phyloP scores from a whole-genome alignment of 2,888 invertebrate genomes.

The Drosophila mimetica region DNA sequence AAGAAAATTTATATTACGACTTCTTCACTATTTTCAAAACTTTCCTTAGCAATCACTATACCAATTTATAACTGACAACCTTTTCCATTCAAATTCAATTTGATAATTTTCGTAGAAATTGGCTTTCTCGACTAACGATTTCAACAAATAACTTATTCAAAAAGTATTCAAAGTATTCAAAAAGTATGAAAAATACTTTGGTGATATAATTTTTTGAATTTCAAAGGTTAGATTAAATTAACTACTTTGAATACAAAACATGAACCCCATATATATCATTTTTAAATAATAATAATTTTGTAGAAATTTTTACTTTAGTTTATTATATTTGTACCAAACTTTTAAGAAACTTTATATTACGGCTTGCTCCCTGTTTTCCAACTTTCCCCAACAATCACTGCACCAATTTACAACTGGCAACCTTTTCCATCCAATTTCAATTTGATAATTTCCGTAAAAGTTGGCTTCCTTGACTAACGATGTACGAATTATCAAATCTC shows the following conservation, averaged over 20 bases:
- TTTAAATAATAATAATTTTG: too few species aligned
- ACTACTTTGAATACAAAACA: too few species aligned
- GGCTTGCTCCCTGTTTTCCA: neutral
- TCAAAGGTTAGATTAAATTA: too few species aligned
- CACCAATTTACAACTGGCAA: neutral
- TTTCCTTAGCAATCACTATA: neutral
- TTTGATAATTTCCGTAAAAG: constrained; percentile 41
- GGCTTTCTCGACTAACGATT: constrained; percentile 25
- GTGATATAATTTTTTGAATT: too few species aligned
- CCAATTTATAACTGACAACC: constrained; percentile 5
- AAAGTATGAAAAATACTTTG: too few species aligned
- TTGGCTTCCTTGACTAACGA: constrained; percentile 27
- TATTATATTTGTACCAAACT: too few species aligned
- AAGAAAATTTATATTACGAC: neutral
- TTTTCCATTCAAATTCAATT: constrained; percentile 37
- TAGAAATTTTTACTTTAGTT: too few species aligned
- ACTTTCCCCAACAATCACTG: neutral
- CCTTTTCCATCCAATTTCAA: constrained; percentile 36
- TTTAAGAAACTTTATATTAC: neutral
- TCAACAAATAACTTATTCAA: too few species aligned
- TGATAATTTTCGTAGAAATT: constrained; percentile 39
- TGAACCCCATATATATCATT: too few species aligned
- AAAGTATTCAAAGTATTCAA: too few species aligned
- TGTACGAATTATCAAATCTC: constrained; percentile 33
- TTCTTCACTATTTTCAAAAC: neutral